These are phyloP conservation scores for Epistrophe grossulariae DNA, from an alignment of 2,888 invertebrate genomes.

Conservation along the genomic window DNA sequence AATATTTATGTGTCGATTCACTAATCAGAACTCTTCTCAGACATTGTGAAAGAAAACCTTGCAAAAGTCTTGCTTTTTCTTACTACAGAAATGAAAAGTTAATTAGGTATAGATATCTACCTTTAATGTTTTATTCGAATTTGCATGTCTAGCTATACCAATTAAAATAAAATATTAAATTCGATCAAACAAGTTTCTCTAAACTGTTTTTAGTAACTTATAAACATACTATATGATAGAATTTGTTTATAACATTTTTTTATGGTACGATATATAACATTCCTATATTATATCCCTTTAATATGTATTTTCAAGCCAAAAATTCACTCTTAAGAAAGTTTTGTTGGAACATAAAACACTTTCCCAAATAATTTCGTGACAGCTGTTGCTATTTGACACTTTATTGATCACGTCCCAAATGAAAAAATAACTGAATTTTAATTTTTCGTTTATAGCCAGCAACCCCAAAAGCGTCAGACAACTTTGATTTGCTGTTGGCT, in stretches of 20 bases:
- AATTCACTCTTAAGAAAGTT: conserved; percentile 7
- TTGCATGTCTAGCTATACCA: too few species aligned
- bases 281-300: neutral
- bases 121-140: too few species aligned
- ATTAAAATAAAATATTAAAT: too few species aligned
- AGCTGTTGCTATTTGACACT: neutral
- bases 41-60: too few species aligned
- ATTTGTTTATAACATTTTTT: neutral
- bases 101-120: too few species aligned
- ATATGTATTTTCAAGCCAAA: neutral
- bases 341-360: conserved; percentile 15
- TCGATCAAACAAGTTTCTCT: too few species aligned
- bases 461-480: conserved; percentile 3
- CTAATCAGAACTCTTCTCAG: too few species aligned
- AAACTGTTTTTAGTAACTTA: too few species aligned
- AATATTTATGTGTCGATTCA: too few species aligned
- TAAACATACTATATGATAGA: too few species aligned
- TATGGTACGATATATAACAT: neutral
- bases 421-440: conserved; percentile 1
- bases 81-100: too few species aligned
- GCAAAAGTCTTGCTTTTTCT: too few species aligned
- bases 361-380: conserved; percentile 7
- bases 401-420: conserved; percentile 25
- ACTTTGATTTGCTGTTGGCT: neutral
- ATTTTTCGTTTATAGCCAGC: conserved; percentile 14